Conservation (phyloP, 2,113 vertebrate genomes). For the Pachyramphus minor region DNA sequence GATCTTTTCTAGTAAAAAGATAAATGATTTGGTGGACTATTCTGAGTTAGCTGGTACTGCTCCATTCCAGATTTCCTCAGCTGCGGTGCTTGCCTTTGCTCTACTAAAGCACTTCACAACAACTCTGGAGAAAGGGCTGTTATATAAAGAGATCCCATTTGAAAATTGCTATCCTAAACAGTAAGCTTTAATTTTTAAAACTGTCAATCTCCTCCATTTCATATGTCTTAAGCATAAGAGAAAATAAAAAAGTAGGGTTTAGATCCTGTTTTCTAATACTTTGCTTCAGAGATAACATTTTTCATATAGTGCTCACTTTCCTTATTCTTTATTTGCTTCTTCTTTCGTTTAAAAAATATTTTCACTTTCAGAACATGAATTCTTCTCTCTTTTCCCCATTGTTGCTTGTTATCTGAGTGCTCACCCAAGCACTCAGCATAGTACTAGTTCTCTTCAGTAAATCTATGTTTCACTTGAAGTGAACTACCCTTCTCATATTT, state of each 20-base stretch:
- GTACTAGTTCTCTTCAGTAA: background rate
- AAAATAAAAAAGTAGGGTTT: background rate
- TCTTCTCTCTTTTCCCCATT: background rate
- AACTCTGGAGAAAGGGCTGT: background rate
- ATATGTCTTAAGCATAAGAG: background rate
- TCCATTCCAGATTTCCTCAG: background rate
- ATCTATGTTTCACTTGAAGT: background rate
- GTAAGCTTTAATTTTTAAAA: slow-evolving; percentile 1
- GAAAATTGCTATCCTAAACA: background rate
- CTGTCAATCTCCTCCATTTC: background rate
- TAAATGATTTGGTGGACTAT: background rate
- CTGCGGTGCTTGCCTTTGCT: background rate
- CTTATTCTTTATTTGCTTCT: background rate
- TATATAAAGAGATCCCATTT: background rate
- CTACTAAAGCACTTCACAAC: background rate
- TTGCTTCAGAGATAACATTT: background rate
- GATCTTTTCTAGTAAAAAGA: background rate
- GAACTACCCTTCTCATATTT: background rate
- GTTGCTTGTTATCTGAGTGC: background rate
- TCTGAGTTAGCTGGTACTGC: background rate
- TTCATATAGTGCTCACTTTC: background rate
- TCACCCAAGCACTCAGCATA: background rate
- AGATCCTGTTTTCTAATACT: background rate
- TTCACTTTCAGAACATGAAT: background rate
- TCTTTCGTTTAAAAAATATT: background rate